A percentile compares a stretch with the other conserved stretches of the same genome.
Conservation (phyloP, 2,113 vertebrate genomes). For the Thymallus thymallus region DNA sequence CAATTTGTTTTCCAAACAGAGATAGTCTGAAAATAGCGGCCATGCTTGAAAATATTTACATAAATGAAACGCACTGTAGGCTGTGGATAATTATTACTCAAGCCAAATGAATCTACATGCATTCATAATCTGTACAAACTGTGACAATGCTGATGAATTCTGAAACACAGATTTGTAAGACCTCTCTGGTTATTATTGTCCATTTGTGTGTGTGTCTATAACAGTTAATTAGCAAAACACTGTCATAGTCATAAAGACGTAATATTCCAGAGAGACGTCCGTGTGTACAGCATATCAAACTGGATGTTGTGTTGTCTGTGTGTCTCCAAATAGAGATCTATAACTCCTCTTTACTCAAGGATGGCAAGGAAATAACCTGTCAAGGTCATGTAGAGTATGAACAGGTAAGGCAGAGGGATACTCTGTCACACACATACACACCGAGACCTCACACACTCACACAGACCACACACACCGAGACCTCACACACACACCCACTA, state of each 20-base stretch:
- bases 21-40: neutral
- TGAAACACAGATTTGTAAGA: neutral
- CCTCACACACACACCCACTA: neutral
- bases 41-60: neutral
- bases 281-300: neutral
- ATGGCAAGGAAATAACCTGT: neutral
- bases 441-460: slow-evolving; percentile 5
- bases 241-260: neutral
- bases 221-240: neutral
- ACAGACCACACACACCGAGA: slow-evolving; percentile 7
- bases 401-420: slow-evolving; percentile 20
- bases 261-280: too few relatives aligned
- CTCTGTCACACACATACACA: slow-evolving; percentile 10
- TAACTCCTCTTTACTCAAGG: neutral
- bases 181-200: neutral
- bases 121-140: neutral
- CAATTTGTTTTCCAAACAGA: slow-evolving; percentile 1
- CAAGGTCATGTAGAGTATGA: slow-evolving; percentile 30
- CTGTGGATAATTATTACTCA: neutral
- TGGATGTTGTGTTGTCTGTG: neutral
- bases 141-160: neutral
- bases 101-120: neutral
- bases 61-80: neutral
- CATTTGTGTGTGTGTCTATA: neutral
- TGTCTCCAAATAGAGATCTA: neutral